Evolutionary conservation across 2,888 invertebrate species (phyloP).

Genomic region (Drosophila imparisetae): DNA sequence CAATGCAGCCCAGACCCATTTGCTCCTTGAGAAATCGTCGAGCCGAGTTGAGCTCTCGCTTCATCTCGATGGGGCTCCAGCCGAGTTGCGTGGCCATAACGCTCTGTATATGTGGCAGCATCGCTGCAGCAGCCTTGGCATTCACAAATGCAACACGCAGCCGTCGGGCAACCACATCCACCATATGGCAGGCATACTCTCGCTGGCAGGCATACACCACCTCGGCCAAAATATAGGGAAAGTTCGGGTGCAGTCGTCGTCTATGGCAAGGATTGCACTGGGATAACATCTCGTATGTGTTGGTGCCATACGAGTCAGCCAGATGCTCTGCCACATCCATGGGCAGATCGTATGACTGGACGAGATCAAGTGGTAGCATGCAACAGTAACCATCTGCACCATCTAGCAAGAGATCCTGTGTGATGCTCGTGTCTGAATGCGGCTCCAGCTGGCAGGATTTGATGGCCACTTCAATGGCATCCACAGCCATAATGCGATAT

Average conservation of each 20-base stretch:
- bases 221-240: conserved; percentile 99
- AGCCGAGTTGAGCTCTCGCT: conserved; percentile 91
- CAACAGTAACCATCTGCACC: conserved; percentile 99
- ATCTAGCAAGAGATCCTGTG: conserved; percentile 95
- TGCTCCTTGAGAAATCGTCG: conserved; percentile 94
- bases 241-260: conserved; percentile 96
- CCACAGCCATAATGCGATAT: conserved; percentile 98
- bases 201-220: conserved; percentile 92
- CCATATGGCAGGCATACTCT: conserved; percentile 97
- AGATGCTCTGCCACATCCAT: conserved; percentile 98
- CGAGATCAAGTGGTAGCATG: conserved; percentile 97
- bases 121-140: conserved; percentile 97
- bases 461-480: conserved; percentile 96
- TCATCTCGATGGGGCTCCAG: conserved; percentile 91
- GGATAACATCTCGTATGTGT: conserved; percentile 96
- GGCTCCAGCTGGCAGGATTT: conserved; percentile 88
- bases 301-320: conserved; percentile 97
- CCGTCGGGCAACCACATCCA: conserved; percentile 98
- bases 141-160: conserved; percentile 97
- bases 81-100: conserved; percentile 98
- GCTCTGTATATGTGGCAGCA: conserved; percentile 94
- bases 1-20: conserved; percentile 90
- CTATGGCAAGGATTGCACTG: conserved; percentile 89
- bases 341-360: conserved; percentile 99
- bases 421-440: conserved; percentile 88